Evolutionary conservation across 2,797 vertebrate genomes (phyloP), one percentile per base, ranked within the genome.

Genomic region (Mareca strepera): DNA sequence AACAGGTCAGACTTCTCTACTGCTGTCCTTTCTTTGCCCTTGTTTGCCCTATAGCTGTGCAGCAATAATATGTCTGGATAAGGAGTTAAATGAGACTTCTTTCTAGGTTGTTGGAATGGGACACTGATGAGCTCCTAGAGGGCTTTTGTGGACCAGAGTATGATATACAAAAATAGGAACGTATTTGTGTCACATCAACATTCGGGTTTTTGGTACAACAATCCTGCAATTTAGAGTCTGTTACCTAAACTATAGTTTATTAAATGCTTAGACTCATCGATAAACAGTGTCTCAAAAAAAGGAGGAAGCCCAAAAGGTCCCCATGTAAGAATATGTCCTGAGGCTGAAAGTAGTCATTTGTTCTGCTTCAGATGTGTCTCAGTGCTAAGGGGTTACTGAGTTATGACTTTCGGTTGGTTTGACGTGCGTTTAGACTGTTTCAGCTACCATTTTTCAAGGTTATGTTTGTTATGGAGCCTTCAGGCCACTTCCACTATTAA

Each of bases 361-460:
- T 75, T 91, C 43, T 87, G 59, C 72, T 52, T 46, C 86, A 90
- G 63, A 73, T 58, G 25, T 64, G 86, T 62, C 31, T 60, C 41
- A 44, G 2, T 55, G 79, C 73, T 63, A 69, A 94, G 58, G 13
- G 80, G 56, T 94, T 83, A 59, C 77, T 93, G 68, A 96, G 77
- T 92, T 85, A 84, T 16, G 58, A 68, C 55, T 37, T 94, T 86
- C 33, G 56, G 21, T 92, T 92, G 64, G 55, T 48, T 82, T 90
- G 88, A 82, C 82, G 39, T 41, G 53, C 43, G 17, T 80, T 86
- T 48, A 70, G 70, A 68, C 58, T 72, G 52, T 90, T 77, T 56
- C 39, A 94, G 90, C 75, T 94, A 59, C 88, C 44, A 2, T 80
- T 94, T 95, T 86, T 94, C 92, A 95, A 97, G 91, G 88, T 84